phyloP scores from a whole-genome alignment of 2,888 invertebrate genomes.

The Mesochorus sp. region DNA sequence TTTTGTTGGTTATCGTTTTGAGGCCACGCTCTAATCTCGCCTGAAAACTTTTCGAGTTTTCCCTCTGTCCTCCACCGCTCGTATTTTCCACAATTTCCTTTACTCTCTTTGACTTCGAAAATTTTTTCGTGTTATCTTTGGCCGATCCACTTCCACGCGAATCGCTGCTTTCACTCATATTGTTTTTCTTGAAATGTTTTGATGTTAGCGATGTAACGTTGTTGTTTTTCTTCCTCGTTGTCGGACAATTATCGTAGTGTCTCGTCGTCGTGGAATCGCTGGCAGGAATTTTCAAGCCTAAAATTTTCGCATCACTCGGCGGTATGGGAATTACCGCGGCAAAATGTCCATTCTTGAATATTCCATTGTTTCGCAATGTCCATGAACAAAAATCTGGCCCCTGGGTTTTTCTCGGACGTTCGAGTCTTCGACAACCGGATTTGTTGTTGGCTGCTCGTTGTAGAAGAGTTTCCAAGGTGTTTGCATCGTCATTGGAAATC shows the following conservation, averaged over 20 bases:
- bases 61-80: constrained; percentile 39
- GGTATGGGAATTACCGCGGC: constrained; percentile 44
- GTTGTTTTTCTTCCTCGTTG: neutral
- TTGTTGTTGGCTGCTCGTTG: constrained; percentile 6
- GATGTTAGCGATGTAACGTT: neutral
- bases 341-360: constrained; percentile 46
- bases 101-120: constrained; percentile 21
- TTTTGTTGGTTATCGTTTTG: constrained; percentile 61
- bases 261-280: neutral
- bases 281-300: constrained; percentile 45
- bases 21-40: constrained; percentile 65
- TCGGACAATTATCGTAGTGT: neutral
- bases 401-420: constrained; percentile 41
- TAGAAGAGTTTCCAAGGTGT: constrained; percentile 27
- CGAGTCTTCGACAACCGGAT: constrained; percentile 30
- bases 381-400: constrained; percentile 15
- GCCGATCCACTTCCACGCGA: neutral
- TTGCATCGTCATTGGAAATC: constrained; percentile 6
- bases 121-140: neutral
- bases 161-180: neutral
- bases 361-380: constrained; percentile 34
- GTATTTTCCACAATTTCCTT: constrained; percentile 20
- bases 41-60: constrained; percentile 63
- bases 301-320: constrained; percentile 47
- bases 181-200: constrained; percentile 18